Conservation (phyloP, 2,113 vertebrate genomes). For the Mustelus asterias region DNA sequence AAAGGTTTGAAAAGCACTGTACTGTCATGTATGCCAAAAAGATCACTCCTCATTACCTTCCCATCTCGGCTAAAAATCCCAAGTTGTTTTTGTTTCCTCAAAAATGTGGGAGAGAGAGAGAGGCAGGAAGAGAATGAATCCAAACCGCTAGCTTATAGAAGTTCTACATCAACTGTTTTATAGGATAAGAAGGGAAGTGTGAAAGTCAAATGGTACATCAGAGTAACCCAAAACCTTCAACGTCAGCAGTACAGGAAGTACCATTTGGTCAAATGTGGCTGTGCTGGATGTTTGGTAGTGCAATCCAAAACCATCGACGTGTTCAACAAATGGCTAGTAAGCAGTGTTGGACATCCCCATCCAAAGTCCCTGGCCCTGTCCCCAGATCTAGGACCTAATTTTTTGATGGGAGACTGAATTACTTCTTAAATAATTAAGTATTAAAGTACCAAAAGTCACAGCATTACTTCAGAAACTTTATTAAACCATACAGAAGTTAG, state of each 20-base stretch:
- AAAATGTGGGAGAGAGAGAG: neutral
- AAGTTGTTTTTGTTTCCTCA: neutral
- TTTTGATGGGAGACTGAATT: neutral
- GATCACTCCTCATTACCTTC: neutral
- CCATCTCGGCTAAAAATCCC: neutral
- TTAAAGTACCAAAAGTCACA: neutral
- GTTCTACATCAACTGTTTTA: neutral
- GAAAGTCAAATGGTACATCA: neutral
- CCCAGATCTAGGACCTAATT: neutral
- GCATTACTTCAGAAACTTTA: constrained; percentile 29
- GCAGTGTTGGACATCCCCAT: neutral
- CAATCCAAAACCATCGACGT: neutral
- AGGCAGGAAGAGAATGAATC: neutral
- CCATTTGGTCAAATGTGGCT: neutral
- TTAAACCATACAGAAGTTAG: constrained; percentile 26
- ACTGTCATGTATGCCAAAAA: neutral
- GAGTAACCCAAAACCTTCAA: neutral
- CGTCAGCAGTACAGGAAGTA: neutral
- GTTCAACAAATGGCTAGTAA: neutral
- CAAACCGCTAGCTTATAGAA: neutral
- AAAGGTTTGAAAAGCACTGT: too few relatives aligned
- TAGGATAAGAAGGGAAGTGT: neutral
- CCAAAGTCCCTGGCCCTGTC: neutral
- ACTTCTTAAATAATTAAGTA: neutral
- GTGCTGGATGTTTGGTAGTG: neutral